Percentiles rank a stretch among this genome's conserved stretches.
phyloP scores from a whole-genome alignment of 2,797 vertebrate species.

The Alca torda region DNA sequence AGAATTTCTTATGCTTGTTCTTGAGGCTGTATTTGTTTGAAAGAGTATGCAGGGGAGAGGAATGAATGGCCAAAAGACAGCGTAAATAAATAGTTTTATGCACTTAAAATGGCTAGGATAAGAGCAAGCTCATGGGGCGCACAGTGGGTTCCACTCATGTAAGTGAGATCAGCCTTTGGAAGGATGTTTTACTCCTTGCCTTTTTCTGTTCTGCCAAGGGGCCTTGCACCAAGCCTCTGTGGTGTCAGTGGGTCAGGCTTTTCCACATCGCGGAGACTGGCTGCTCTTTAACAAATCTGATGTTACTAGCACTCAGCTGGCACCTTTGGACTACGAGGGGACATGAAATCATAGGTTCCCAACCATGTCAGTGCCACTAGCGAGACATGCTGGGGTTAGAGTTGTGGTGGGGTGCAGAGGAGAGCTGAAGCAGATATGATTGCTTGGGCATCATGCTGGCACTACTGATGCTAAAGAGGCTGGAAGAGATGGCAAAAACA shows the following conservation, averaged over 20 bases:
- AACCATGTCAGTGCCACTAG: neutral
- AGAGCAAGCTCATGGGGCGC: neutral
- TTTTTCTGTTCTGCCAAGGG: neutral
- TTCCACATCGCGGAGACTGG: fast-evolving
- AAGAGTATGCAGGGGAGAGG: neutral
- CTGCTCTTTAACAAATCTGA: neutral
- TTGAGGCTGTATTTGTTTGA: neutral
- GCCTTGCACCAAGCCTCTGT: neutral
- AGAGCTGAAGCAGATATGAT: fast-evolving
- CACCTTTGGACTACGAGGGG: neutral
- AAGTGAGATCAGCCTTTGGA: neutral
- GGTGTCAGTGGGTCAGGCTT: neutral
- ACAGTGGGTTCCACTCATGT: neutral
- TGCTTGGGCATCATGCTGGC: fast-evolving
- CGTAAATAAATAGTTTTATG: neutral
- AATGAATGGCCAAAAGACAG: neutral
- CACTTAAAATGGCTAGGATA: neutral
- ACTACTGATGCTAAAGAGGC: neutral
- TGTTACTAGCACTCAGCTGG: neutral
- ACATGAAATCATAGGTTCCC: neutral
- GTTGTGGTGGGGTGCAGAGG: neutral
- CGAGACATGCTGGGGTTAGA: neutral
- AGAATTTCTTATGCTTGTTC: neutral
- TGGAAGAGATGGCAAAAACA: neutral
- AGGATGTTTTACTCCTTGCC: neutral